Conservation (phyloP, 2,113 vertebrate species). For the Maccullochella peelii region DNA sequence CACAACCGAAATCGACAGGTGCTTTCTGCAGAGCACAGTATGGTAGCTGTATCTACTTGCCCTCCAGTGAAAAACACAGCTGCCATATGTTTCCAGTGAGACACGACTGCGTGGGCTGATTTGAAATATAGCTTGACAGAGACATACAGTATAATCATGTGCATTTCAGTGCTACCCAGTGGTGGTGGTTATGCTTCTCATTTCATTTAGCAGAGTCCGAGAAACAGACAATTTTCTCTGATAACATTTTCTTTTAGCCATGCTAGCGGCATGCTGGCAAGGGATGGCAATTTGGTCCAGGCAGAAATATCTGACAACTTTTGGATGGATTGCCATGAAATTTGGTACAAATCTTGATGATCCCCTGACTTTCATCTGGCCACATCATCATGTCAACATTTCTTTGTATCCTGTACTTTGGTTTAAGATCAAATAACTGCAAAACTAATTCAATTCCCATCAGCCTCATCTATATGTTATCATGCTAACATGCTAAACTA, state of each 20-base stretch:
- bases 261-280: neutral
- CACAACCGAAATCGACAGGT: neutral
- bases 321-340: neutral
- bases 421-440: neutral
- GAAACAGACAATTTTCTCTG: conserved; percentile 5
- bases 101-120: conserved; percentile 18
- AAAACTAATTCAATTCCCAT: neutral
- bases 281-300: neutral
- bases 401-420: neutral
- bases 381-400: neutral
- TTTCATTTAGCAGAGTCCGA: neutral
- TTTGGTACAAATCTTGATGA: neutral
- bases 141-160: neutral
- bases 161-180: neutral
- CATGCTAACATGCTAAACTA: neutral
- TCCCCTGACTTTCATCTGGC: neutral
- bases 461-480: too few relatives aligned
- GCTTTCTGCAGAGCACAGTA: neutral
- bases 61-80: conserved; percentile 24
- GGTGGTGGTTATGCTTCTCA: neutral
- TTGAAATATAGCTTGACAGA: conserved; percentile 8
- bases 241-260: neutral
- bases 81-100: conserved; percentile 28
- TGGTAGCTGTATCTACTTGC: neutral
- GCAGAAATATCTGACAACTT: neutral